Evolutionary conservation across 1,140 invertebrate genomes (phyloP).

Genomic region (Pemphigus obesinymphae): DNA sequence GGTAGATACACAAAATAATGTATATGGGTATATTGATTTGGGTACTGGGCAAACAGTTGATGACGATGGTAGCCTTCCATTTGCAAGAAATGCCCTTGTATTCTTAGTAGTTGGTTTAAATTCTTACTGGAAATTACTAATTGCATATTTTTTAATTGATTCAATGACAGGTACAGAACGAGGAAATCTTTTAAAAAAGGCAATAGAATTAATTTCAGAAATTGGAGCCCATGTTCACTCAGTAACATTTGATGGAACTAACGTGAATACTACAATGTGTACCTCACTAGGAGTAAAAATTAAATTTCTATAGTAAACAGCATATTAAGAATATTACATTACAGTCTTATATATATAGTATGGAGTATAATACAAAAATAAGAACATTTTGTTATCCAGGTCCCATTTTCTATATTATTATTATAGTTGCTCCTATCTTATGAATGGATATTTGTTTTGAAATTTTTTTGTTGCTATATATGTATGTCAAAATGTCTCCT

Average conservation of each 20-base stretch:
- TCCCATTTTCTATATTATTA: too few relatives aligned
- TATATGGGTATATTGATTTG: background rate
- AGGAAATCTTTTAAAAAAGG: slow-evolving; percentile 44
- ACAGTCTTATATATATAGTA: too few relatives aligned
- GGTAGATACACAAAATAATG: background rate
- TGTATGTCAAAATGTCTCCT: too few relatives aligned
- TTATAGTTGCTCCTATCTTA: too few relatives aligned
- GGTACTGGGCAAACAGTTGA: background rate
- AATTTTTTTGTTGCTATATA: too few relatives aligned
- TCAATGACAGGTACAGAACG: background rate
- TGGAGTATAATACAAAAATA: too few relatives aligned
- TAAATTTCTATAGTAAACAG: too few relatives aligned
- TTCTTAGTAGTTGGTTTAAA: slow-evolving; percentile 18
- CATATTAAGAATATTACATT: too few relatives aligned
- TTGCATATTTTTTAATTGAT: slow-evolving; percentile 36
- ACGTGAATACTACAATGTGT: slow-evolving; percentile 45
- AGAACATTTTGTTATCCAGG: too few relatives aligned
- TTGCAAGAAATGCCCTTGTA: background rate
- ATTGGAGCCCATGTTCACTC: slow-evolving; percentile 46
- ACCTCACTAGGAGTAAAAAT: slow-evolving; percentile 44
- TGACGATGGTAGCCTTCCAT: background rate
- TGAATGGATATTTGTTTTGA: too few relatives aligned
- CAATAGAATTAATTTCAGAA: slow-evolving; percentile 45
- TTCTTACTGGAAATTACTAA: slow-evolving; percentile 21
- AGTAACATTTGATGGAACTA: slow-evolving; percentile 49